Evolutionary conservation across 2,113 vertebrate genomes (phyloP).

Genomic region (Callipepla californica): DNA sequence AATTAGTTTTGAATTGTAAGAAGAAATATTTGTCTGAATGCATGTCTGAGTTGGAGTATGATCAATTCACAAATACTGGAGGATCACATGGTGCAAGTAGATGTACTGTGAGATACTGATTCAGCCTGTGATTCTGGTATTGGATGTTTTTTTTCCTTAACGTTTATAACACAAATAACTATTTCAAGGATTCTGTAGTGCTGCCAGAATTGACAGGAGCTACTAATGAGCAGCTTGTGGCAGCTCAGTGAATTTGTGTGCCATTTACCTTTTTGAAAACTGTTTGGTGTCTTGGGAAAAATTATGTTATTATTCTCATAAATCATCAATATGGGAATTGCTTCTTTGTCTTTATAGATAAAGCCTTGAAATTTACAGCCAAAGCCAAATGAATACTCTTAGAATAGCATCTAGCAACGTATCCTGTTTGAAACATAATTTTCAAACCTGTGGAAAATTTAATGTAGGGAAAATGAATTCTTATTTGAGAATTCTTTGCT

Average conservation of each 20-base stretch:
- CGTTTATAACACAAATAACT: background rate
- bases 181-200: background rate
- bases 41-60: background rate
- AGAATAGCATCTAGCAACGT: background rate
- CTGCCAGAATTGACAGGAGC: background rate
- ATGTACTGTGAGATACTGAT: background rate
- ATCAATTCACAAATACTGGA: background rate
- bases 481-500: background rate
- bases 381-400: background rate
- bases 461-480: background rate
- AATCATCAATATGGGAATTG: background rate
- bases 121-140: background rate
- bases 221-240: background rate
- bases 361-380: background rate
- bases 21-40: background rate
- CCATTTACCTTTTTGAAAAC: constrained; percentile 10
- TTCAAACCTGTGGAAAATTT: background rate
- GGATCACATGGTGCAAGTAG: background rate
- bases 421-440: background rate
- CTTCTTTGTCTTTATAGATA: background rate
- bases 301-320: background rate
- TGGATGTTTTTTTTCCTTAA: background rate
- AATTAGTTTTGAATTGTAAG: background rate
- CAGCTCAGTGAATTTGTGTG: background rate
- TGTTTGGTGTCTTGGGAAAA: constrained; percentile 1